Evolutionary conservation across 2,888 invertebrate species (phyloP).

Genomic region (Sarcophaga caerulescens): DNA sequence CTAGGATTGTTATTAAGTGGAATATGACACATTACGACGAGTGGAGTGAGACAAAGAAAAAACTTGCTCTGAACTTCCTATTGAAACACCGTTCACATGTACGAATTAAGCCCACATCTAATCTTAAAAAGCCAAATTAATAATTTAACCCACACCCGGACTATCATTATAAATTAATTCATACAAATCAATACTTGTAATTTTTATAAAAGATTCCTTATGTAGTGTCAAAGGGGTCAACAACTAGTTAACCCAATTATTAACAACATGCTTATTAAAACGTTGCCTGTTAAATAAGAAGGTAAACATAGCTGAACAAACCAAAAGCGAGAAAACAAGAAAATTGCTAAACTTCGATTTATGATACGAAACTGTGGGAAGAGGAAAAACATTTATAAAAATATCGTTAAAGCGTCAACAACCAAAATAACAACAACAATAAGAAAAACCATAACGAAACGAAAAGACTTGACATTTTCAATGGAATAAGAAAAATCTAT

Average conservation of each 20-base stretch:
- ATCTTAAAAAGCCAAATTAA: no score
- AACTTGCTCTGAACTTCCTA: no score
- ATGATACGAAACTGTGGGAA: constrained; percentile 6
- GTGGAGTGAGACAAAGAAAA: no score
- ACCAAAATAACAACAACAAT: constrained; percentile 7
- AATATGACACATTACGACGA: no score
- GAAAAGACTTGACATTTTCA: constrained; percentile 29
- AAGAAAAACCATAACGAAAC: constrained; percentile 22
- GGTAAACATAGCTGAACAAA: constrained; percentile 44
- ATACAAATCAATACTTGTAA: no score
- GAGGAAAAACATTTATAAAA: background rate
- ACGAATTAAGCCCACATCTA: no score
- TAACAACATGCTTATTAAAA: no score
- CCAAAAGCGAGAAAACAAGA: background rate
- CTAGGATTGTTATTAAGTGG: no score
- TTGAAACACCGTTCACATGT: no score
- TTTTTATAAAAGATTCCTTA: background rate
- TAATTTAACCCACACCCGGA: no score
- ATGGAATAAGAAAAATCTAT: background rate
- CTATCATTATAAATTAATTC: no score
- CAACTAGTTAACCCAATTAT: no score
- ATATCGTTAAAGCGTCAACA: background rate
- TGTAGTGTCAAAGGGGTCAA: background rate
- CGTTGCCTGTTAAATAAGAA: background rate
- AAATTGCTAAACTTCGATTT: background rate